A percentile compares a stretch with the other conserved stretches of the same genome.
These are phyloP conservation scores for Catocala nupta DNA, from an alignment of 2,888 invertebrate genomes.

Conservation along the genomic window DNA sequence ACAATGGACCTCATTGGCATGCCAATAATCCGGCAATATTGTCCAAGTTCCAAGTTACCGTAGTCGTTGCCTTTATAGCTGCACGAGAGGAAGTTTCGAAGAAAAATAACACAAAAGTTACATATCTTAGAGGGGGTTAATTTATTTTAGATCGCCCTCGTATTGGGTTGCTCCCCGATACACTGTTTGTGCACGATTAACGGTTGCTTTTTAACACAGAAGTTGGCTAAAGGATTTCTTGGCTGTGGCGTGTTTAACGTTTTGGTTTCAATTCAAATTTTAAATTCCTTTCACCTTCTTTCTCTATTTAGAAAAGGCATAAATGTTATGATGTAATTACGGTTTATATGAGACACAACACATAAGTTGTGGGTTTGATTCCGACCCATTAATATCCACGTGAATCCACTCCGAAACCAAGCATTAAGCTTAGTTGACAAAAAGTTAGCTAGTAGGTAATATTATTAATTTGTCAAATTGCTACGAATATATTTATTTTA, in stretches of 20 bases:
- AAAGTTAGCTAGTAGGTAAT: no score
- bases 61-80: constrained; percentile 35
- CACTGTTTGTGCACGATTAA: constrained; percentile 19
- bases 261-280: background rate
- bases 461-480: no score
- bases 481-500: no score
- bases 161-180: constrained; percentile 19
- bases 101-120: constrained; percentile 62
- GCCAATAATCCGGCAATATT: constrained; percentile 22
- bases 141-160: constrained; percentile 52
- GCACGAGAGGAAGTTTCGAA: constrained; percentile 48
- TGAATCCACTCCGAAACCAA: no score
- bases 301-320: no score
- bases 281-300: no score
- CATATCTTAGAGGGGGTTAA: constrained; percentile 52
- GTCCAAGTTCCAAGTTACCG: constrained; percentile 43
- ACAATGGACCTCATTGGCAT: constrained; percentile 9
- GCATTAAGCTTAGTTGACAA: no score
- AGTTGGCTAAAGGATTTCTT: background rate
- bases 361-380: no score
- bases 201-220: constrained; percentile 29
- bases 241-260: background rate
- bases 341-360: no score
- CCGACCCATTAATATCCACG: no score
- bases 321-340: no score